Base-by-base conservation (phyloP, 2,113 vertebrate species). In the Amblyornis subalaris region DNA sequence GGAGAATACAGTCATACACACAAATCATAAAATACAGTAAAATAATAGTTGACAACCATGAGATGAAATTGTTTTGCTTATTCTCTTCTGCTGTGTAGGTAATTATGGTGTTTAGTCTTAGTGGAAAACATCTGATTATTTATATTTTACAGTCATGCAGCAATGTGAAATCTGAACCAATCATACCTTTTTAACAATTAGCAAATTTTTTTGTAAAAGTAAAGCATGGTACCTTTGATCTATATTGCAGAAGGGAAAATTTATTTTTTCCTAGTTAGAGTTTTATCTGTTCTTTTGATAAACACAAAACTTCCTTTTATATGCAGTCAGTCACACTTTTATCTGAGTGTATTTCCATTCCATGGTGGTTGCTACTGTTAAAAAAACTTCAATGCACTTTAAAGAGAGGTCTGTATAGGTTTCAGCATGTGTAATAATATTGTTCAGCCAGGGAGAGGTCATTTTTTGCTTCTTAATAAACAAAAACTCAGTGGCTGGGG, bases 21-120 rank as follows among this genome's bases (percentile, higher is more conserved):
- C 44, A 61, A 1, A 0, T 90, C 82, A 83, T 91, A 94, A 88
- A 79, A 76, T 61, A 76, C 64, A 80, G 67, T 88, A 92, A 88
- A 93, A 85, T 84, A 86, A 69, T 71, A 84, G 80, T 12, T 93
- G 93, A 92, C 83, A 89, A 26, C 83, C 53, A 61, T 69, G 85
- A 87, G 76, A 71, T 84, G 12, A 79, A 21, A 22, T 55, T 82
- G 89, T 89, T 69, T 88, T 77, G 9, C 65, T 90, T 88, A 40
- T 55, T 92, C 47, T 73, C 21, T 84, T 90, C 48, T 93, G 55
- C 75, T 60, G 8, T 51, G 36, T 84, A 81, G 76, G 85, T 89
- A 91, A 88, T 91, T 53, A 17, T 29, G 23, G 40, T 70, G 33
- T 75, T 82, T 93, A 66, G 50, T 92, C 80, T 65, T 54, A 78